Percentiles rank a stretch among this genome's conserved stretches.
Evolutionary conservation across 2,113 vertebrate genomes (phyloP).

Genomic region (Chloropsis cyanopogon): DNA sequence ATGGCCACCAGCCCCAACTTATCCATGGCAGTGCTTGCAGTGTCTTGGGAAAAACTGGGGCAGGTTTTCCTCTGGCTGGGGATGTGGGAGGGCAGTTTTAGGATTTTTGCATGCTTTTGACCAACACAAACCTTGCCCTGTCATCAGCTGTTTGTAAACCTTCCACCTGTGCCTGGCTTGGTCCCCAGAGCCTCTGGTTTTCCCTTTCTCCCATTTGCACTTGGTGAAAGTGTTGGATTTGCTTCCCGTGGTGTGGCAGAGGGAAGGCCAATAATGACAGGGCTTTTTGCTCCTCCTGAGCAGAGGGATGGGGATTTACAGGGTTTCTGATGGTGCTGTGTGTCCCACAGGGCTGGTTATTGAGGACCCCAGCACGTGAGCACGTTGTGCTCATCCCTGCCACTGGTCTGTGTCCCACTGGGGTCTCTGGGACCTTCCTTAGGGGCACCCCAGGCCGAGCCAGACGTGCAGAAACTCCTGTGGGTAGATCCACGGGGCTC

Average conservation of each 20-base stretch:
- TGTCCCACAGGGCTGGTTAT: neutral
- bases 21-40: neutral
- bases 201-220: neutral
- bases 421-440: neutral
- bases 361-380: accelerated
- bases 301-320: neutral
- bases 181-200: neutral
- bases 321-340: neutral
- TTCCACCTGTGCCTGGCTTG: neutral
- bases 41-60: neutral
- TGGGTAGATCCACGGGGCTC: neutral
- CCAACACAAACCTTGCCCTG: neutral
- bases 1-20: neutral
- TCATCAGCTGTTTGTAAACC: neutral
- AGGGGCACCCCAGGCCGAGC: neutral
- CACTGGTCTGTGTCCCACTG: neutral
- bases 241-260: neutral
- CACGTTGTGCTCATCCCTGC: neutral
- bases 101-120: neutral
- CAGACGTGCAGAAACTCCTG: neutral
- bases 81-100: neutral
- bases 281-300: neutral
- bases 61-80: neutral
- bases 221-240: neutral
- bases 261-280: neutral